Base-by-base conservation (phyloP, 2,113 vertebrate genomes). In the Typhlomys cinereus region DNA sequence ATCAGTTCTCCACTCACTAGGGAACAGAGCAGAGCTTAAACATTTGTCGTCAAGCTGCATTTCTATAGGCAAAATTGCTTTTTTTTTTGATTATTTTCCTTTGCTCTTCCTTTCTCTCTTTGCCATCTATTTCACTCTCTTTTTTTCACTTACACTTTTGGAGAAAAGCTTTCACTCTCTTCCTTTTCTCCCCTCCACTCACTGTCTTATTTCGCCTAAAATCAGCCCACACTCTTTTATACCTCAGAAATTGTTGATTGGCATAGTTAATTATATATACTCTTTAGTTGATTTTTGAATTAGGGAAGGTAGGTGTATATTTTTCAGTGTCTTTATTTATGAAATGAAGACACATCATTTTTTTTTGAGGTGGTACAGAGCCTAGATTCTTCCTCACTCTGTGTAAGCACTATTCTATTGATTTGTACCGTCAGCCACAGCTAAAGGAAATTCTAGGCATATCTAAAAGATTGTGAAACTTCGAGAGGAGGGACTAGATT, bases 231-330 rank as follows among this genome's bases (percentile, higher is more conserved):
- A 69, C 82, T 85, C 18, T 85, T 94, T 79, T 57, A 79, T 78
- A 23, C 27, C 57, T 48, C 54, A 50, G 48, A 31, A 83, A 59
- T 74, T 92, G 17, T 88, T 82, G 48, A 54, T 44, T 87, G 48
- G 15, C 79, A 52, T 25, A 54, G 66, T 94, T 89, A 79, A 82
- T 84, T 89, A 84, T 69, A 71, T 90, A 84, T 69, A 71, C 88
- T 39, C 13, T 48, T 90, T 2, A 88, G 14, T 66, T 90, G 93
- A 61, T 62, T 90, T 92, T 95, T 94, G 80, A 29, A 61, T 85
- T 66, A 70, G n/a, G 48, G 67, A 88, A 41, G 41, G 54, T 84
- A 36, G 64, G 18, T 91, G 15, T n/a, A 4, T 54, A 92, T 46
- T 46, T 27, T 25, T 75, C 27, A 48, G 29, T 9, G n/a, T 34